These are phyloP conservation scores for Lithophane socia DNA, from an alignment of 2,888 invertebrate species.

Conservation along the genomic window DNA sequence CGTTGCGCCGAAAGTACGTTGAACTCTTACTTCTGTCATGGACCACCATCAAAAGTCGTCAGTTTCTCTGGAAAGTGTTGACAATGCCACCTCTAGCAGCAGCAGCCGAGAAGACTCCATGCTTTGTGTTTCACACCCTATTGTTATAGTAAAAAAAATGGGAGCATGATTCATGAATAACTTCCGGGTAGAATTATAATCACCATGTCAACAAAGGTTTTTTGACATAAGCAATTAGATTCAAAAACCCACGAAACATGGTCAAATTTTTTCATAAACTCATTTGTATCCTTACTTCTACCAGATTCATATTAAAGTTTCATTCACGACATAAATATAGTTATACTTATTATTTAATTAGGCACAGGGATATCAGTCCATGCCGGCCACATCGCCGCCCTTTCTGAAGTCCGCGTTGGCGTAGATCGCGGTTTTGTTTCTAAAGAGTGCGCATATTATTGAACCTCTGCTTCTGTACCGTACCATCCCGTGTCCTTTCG, in stretches of 20 bases:
- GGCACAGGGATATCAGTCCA: constrained; percentile 82
- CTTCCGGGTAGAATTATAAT: neutral
- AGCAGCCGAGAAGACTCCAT: neutral
- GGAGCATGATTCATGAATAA: constrained; percentile 5
- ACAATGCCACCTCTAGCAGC: neutral
- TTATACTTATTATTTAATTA: constrained; percentile 50
- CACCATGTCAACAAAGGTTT: neutral
- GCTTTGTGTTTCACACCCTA: constrained; percentile 6
- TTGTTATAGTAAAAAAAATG: constrained; percentile 24
- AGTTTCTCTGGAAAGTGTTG: neutral
- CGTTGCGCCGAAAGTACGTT: neutral
- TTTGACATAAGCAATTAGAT: neutral
- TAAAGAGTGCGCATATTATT: constrained; percentile 93
- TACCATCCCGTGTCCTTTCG: constrained; percentile 92
- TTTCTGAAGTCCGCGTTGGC: constrained; percentile 96
- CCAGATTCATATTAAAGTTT: constrained; percentile 51
- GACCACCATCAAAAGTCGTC: neutral
- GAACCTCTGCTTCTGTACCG: constrained; percentile 93
- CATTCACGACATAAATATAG: constrained; percentile 40
- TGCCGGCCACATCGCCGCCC: constrained; percentile 94
- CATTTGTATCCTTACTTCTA: constrained; percentile 23
- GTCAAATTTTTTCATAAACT: constrained; percentile 13
- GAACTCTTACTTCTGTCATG: neutral
- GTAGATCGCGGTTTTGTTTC: constrained; percentile 91
- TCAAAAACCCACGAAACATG: constrained; percentile 26